Evolutionary conservation across 2,888 invertebrate genomes (phyloP).

Genomic region (Nebria salina): DNA sequence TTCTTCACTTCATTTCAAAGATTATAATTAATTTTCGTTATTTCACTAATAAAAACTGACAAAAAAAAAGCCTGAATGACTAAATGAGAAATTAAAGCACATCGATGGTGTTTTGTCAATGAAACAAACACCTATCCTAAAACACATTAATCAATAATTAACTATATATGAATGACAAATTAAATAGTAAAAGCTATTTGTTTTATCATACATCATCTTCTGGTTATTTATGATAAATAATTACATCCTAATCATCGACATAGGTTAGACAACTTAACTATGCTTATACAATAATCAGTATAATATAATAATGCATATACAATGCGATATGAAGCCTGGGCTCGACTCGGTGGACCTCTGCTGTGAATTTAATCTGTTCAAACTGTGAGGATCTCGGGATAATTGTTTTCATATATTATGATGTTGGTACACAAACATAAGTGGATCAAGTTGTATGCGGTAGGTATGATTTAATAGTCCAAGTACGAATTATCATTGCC

Average conservation of each 20-base stretch:
- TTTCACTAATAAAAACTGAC: too few species aligned
- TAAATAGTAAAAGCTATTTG: background rate
- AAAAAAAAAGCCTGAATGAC: too few species aligned
- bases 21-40: too few species aligned
- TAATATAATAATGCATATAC: background rate
- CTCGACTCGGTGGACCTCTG: background rate
- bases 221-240: background rate
- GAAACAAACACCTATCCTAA: background rate
- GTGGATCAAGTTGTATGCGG: background rate
- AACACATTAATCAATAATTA: background rate
- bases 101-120: background rate
- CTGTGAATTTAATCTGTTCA: constrained; percentile 45
- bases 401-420: constrained; percentile 44
- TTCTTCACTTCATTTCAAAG: background rate
- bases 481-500: background rate
- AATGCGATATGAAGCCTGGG: background rate
- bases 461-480: background rate
- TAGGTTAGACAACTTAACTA: background rate
- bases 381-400: constrained; percentile 35
- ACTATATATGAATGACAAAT: background rate
- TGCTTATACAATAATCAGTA: background rate
- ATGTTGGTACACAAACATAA: background rate
- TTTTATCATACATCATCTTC: background rate
- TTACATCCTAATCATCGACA: constrained; percentile 1
- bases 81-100: background rate